Evolutionary conservation across 2,888 invertebrate species (phyloP).

Genomic region (Dyspetes luteomarginatus): DNA sequence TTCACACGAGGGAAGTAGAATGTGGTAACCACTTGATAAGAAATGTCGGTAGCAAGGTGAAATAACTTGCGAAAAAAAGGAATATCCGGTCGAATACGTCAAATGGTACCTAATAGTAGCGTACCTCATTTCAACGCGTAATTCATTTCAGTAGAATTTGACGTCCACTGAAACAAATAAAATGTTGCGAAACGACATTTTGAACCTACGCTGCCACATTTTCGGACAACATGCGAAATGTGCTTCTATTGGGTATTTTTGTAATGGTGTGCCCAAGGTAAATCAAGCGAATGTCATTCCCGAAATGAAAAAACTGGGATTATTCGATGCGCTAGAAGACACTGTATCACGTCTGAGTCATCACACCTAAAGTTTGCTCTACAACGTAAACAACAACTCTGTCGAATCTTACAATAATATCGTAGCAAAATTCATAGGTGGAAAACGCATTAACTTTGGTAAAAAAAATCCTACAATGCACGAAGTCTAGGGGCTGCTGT

Average conservation of each 20-base stretch:
- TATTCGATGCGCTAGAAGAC: slow-evolving; percentile 48
- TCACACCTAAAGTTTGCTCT: slow-evolving; percentile 59
- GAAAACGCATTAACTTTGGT: slow-evolving; percentile 74
- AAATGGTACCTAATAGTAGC: too few relatives aligned
- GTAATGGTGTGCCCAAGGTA: slow-evolving; percentile 9
- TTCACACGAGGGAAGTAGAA: slow-evolving; percentile 73
- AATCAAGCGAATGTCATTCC: slow-evolving; percentile 40
- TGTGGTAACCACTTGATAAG: slow-evolving; percentile 75
- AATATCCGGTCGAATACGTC: slow-evolving; percentile 5
- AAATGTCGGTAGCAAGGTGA: slow-evolving; percentile 63
- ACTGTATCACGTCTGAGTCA: slow-evolving; percentile 29
- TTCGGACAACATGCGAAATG: slow-evolving; percentile 65
- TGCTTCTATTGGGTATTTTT: background rate
- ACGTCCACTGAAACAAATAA: background rate
- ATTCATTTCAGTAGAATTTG: background rate
- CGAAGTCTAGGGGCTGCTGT: background rate
- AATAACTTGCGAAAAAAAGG: background rate
- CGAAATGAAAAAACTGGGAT: slow-evolving; percentile 26
- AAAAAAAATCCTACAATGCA: slow-evolving; percentile 73
- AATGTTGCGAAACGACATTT: slow-evolving; percentile 47
- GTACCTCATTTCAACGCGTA: background rate
- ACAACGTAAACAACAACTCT: slow-evolving; percentile 59
- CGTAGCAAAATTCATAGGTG: slow-evolving; percentile 49
- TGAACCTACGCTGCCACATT: slow-evolving; percentile 55
- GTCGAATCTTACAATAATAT: slow-evolving; percentile 48